A percentile compares a stretch with the other conserved stretches of the same genome.
phyloP scores from a whole-genome alignment of 2,113 vertebrate species.

The Brachirus orientalis region DNA sequence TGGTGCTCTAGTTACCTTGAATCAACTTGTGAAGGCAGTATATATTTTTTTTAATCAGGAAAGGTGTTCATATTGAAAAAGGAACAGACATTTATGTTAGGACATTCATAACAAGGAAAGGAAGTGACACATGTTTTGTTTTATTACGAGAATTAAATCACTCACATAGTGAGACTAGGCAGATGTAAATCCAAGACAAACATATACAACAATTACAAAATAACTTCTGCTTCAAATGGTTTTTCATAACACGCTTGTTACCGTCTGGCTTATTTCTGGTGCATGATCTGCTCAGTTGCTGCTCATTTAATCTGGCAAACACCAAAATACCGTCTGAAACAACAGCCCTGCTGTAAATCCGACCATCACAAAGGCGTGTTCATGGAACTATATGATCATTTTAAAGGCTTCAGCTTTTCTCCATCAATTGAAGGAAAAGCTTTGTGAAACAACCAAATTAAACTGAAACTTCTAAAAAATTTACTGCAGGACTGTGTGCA shows the following conservation, averaged over 20 bases:
- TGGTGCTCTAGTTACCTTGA: slow-evolving; percentile 40
- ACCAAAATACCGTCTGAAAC: neutral
- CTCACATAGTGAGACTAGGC: slow-evolving; percentile 68
- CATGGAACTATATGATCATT: neutral
- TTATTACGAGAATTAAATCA: slow-evolving; percentile 31
- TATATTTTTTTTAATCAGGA: no score
- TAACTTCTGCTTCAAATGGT: neutral
- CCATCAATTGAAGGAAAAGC: no score
- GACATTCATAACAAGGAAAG: slow-evolving; percentile 3
- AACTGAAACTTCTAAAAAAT: no score
- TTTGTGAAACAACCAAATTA: no score
- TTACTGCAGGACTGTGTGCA: no score
- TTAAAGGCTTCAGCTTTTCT: no score
- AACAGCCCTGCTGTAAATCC: no score
- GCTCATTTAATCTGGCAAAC: no score
- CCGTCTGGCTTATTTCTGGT: neutral
- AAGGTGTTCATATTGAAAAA: neutral
- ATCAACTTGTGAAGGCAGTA: neutral
- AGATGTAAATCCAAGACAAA: slow-evolving; percentile 22
- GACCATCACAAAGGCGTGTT: no score
- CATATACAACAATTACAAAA: slow-evolving; percentile 20
- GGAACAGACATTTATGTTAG: neutral
- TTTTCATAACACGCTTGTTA: slow-evolving; percentile 3
- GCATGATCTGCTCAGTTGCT: no score
- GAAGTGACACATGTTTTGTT: slow-evolving; percentile 47